Conservation (phyloP, 2,113 vertebrate species). For the Gavia stellata region DNA sequence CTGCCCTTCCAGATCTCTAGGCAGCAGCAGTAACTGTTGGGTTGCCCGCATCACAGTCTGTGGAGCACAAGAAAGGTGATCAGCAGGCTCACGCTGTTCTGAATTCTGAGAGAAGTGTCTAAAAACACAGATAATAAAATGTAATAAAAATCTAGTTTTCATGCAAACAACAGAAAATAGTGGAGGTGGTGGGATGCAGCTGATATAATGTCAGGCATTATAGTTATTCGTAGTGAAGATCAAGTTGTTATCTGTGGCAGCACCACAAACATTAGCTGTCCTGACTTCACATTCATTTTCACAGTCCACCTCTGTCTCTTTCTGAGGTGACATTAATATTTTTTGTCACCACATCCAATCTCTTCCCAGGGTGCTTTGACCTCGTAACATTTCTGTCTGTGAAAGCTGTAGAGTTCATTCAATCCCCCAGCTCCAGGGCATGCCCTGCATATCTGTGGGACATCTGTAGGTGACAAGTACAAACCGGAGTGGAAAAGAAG, state of each 20-base stretch:
- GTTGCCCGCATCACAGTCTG: neutral
- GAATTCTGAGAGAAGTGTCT: neutral
- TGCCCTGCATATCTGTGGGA: neutral
- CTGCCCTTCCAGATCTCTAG: neutral
- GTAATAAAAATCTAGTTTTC: neutral
- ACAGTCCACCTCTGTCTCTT: neutral
- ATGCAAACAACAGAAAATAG: neutral
- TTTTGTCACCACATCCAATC: neutral
- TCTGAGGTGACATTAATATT: neutral
- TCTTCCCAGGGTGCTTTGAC: neutral
- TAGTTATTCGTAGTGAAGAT: neutral
- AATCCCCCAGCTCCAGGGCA: neutral
- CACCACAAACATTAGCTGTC: neutral
- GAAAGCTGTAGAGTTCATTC: neutral
- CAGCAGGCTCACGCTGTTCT: neutral
- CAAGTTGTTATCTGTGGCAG: neutral
- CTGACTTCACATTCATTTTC: neutral
- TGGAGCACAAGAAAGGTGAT: neutral
- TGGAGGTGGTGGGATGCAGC: neutral
- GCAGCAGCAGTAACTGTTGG: neutral
- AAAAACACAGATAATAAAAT: neutral
- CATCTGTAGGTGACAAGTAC: neutral
- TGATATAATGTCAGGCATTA: neutral
- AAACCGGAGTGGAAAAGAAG: neutral
- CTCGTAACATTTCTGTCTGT: neutral